These are phyloP conservation scores for Oenanthe oenanthe DNA, from an alignment of 2,113 vertebrate species.

Conservation along the genomic window DNA sequence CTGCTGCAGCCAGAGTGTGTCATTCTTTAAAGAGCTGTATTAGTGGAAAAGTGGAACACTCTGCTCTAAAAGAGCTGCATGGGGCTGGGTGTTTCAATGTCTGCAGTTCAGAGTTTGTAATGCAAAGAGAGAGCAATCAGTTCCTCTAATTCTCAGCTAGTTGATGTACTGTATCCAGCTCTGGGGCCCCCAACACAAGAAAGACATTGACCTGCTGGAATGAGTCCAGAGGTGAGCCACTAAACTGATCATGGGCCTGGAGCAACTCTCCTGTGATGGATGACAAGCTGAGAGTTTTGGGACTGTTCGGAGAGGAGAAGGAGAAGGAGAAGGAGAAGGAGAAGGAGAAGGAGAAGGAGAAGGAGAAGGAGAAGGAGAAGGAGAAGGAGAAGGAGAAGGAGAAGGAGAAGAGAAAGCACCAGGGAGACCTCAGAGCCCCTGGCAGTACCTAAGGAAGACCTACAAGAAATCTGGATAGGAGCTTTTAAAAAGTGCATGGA, in stretches of 20 bases:
- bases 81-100: background rate
- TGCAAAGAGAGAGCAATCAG: background rate
- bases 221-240: background rate
- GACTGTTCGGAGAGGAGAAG: background rate
- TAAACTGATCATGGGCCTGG: background rate
- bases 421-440: background rate
- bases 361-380: too few relatives aligned
- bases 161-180: background rate
- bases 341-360: too few relatives aligned
- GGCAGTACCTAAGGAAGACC: too few relatives aligned
- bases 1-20: background rate
- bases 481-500: background rate
- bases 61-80: background rate
- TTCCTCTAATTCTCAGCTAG: background rate
- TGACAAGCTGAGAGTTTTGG: accelerated
- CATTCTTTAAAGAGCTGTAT: background rate
- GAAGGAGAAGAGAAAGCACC: too few relatives aligned
- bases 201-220: background rate
- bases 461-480: background rate
- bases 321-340: too few relatives aligned
- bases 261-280: accelerated
- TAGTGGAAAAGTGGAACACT: background rate
- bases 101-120: background rate
- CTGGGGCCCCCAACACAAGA: accelerated
- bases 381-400: too few relatives aligned